Evolutionary conservation across 2,888 invertebrate species (phyloP).

Genomic region (Thysanoteuthis rhombus): DNA sequence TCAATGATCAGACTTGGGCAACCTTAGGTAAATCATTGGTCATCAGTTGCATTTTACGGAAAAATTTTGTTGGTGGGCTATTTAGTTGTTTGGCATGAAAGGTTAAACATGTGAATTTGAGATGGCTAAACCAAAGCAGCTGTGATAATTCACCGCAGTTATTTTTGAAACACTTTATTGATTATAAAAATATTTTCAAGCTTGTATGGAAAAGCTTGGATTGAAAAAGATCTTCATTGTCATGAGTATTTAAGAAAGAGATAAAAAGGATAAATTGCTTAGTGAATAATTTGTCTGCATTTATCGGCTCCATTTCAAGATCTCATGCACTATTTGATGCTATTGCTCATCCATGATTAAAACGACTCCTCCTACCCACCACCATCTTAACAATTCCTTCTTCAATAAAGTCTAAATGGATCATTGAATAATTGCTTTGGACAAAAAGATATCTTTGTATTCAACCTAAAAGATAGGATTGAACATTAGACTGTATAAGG

Average conservation of each 20-base stretch:
- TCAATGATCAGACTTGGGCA: too few relatives aligned
- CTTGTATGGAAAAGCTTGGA: neutral
- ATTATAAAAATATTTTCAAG: neutral
- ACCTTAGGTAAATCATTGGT: too few relatives aligned
- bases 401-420: neutral
- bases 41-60: too few relatives aligned
- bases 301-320: neutral
- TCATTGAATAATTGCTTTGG: neutral
- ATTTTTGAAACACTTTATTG: neutral
- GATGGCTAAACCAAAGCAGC: too few relatives aligned
- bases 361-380: neutral
- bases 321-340: neutral
- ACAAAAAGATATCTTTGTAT: neutral
- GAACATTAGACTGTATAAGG: too few relatives aligned
- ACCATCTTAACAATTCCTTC: neutral
- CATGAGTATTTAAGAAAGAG: neutral
- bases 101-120: too few relatives aligned
- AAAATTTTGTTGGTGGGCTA: too few relatives aligned
- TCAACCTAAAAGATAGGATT: too few relatives aligned
- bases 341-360: neutral
- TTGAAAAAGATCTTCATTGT: neutral
- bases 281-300: neutral
- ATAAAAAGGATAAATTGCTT: neutral
- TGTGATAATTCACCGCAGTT: neutral
- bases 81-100: too few relatives aligned